These are phyloP conservation scores for Pterophyllum scalare DNA, from an alignment of 2,113 vertebrate genomes.

Conservation along the genomic window DNA sequence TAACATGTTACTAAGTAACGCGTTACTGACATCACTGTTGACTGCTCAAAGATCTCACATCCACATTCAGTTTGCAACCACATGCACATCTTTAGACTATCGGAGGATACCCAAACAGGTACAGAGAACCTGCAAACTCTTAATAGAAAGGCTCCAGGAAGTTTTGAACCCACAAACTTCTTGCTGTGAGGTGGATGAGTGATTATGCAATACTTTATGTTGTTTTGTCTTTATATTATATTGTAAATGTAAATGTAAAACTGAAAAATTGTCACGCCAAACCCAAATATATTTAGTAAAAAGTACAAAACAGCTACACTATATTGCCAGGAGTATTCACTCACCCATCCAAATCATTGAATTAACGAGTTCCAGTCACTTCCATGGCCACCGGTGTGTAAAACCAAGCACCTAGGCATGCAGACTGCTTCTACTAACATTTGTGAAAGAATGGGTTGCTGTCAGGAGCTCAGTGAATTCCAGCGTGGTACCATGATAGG, in stretches of 20 bases:
- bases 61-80: neutral
- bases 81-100: neutral
- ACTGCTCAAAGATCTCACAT: neutral
- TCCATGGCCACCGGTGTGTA: too few relatives aligned
- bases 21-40: too few relatives aligned
- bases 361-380: too few relatives aligned
- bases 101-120: neutral
- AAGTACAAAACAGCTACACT: neutral
- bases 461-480: too few relatives aligned
- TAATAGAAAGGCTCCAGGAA: neutral
- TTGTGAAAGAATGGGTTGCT: too few relatives aligned
- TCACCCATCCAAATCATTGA: too few relatives aligned
- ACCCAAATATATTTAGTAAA: neutral
- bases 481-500: too few relatives aligned
- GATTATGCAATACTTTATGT: neutral
- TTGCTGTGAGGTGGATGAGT: neutral
- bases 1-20: too few relatives aligned
- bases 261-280: neutral
- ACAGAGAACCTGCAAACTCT: neutral
- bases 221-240: too few relatives aligned
- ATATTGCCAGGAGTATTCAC: too few relatives aligned
- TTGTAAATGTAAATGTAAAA: neutral
- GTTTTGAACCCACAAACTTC: neutral
- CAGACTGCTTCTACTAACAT: too few relatives aligned
- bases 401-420: too few relatives aligned